Conservation (phyloP, 2,797 vertebrate genomes). For the Sebastes itinus region DNA sequence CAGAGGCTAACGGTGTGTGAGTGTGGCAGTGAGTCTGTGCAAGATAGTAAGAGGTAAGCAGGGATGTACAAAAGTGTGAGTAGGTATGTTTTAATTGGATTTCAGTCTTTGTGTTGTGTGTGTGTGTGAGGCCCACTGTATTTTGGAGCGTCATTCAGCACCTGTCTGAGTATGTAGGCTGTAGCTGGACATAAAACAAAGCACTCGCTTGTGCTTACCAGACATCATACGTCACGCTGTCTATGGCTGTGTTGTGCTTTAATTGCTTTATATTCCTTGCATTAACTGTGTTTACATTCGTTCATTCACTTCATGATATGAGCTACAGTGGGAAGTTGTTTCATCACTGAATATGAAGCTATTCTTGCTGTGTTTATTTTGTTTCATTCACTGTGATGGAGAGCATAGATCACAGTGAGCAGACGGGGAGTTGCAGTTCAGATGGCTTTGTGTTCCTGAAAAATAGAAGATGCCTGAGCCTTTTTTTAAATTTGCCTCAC, state of each 20-base stretch:
- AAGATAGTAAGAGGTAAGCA: neutral
- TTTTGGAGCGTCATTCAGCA: slow-evolving; percentile 45
- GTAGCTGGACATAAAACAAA: slow-evolving; percentile 40
- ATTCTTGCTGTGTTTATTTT: neutral
- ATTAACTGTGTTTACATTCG: neutral
- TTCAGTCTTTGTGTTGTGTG: neutral
- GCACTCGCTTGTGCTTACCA: slow-evolving; percentile 30
- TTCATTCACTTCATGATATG: neutral
- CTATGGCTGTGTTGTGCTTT: neutral
- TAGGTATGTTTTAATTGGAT: slow-evolving; percentile 10
- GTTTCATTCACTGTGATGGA: neutral
- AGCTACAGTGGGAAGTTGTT: neutral
- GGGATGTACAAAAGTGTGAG: neutral
- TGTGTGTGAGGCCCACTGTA: slow-evolving; percentile 9
- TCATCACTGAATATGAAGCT: neutral
- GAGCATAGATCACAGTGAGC: neutral
- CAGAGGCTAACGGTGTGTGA: neutral
- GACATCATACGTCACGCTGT: neutral
- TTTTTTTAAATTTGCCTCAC: neutral
- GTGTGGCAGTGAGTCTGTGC: neutral
- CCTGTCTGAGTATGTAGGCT: slow-evolving; percentile 39
- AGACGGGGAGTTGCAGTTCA: neutral
- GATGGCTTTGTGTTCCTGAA: neutral
- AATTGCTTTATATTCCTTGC: neutral
- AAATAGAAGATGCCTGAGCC: neutral